Percentiles rank a stretch among this genome's conserved stretches.
Conservation (phyloP, 2,888 invertebrate genomes). For the Trypoxylon attenuatum region DNA sequence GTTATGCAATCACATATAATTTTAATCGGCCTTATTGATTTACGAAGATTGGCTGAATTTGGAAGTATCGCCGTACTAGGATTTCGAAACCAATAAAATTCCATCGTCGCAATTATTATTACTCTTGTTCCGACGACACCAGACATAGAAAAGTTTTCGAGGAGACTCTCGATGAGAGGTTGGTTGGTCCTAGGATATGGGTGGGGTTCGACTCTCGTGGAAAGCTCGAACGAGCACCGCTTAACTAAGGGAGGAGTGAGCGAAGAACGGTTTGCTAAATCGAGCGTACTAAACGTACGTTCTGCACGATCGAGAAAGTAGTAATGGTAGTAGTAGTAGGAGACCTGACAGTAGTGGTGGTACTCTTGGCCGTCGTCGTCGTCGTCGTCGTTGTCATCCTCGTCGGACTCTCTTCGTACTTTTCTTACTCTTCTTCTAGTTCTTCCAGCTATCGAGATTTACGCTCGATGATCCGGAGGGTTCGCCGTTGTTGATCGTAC, state of each 20-base stretch:
- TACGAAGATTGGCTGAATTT: too few species aligned
- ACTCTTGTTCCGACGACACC: slow-evolving; percentile 29
- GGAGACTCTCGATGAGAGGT: slow-evolving; percentile 36
- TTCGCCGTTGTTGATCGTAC: slow-evolving; percentile 49
- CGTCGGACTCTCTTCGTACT: slow-evolving; percentile 3
- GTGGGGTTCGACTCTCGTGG: slow-evolving; percentile 33
- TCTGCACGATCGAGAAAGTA: slow-evolving; percentile 50
- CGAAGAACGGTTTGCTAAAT: slow-evolving; percentile 55
- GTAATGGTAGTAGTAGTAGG: slow-evolving; percentile 12
- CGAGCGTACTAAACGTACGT: slow-evolving; percentile 51
- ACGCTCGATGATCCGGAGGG: slow-evolving; percentile 38
- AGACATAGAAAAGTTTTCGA: slow-evolving; percentile 45
- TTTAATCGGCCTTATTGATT: too few species aligned
- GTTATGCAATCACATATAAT: too few species aligned
- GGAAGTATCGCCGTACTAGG: too few species aligned
- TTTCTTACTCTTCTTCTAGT: slow-evolving; percentile 26
- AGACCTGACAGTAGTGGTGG: background rate
- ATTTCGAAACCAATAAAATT: slow-evolving; percentile 52
- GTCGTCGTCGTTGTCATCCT: slow-evolving; percentile 27
- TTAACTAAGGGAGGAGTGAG: slow-evolving; percentile 42
- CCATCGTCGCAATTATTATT: slow-evolving; percentile 43
- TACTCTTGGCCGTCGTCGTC: slow-evolving; percentile 4
- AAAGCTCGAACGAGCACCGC: slow-evolving; percentile 28
- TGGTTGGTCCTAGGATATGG: slow-evolving; percentile 30
- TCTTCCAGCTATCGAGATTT: slow-evolving; percentile 40